Conservation (phyloP, 2,113 vertebrate genomes). For the Columba livia region DNA sequence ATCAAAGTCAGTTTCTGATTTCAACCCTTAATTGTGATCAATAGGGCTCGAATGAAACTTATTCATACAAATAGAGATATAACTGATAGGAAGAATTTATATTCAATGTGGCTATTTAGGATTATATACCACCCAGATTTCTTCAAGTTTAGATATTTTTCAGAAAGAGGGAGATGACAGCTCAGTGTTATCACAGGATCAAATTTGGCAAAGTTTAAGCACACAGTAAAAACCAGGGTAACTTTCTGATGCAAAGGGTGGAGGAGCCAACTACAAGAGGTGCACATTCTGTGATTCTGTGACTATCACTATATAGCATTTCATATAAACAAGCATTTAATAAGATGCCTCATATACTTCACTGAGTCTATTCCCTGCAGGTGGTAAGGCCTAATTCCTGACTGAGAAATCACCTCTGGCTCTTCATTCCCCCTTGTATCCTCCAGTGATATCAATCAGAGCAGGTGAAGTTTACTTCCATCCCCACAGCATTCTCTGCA, state of each 20-base stretch:
- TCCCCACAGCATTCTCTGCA: neutral
- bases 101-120: neutral
- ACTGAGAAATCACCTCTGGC: neutral
- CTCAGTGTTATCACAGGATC: neutral
- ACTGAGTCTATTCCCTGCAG: neutral
- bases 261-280: too few relatives aligned
- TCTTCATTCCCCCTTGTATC: neutral
- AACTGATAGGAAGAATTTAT: neutral
- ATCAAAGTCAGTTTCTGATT: conserved; percentile 40
- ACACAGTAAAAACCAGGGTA: neutral
- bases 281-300: too few relatives aligned
- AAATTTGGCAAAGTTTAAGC: neutral
- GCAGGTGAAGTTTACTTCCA: neutral
- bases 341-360: neutral
- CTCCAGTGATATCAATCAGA: neutral
- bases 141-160: neutral
- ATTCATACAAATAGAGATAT: neutral
- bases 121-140: neutral
- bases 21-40: conserved; percentile 24
- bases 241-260: too few relatives aligned
- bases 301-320: neutral
- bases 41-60: neutral
- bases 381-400: neutral
- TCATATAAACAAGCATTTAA: neutral
- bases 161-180: neutral